Evolutionary conservation across 2,797 vertebrate species (phyloP).

Genomic region (Xyrichtys novacula): DNA sequence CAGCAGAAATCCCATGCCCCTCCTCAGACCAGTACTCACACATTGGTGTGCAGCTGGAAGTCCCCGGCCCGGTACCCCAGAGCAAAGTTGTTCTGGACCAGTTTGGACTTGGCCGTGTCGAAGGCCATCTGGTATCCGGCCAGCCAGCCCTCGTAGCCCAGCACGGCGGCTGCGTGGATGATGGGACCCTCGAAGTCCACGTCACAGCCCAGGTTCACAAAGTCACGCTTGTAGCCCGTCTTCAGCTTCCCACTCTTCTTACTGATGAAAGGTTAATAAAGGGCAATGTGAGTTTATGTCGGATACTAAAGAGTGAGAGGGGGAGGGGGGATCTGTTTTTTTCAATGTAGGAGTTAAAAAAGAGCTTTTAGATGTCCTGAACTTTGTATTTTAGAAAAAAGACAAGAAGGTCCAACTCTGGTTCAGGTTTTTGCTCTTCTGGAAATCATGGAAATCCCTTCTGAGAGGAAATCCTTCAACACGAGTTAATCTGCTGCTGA

Average conservation of each 20-base stretch:
- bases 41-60: conserved; percentile 96
- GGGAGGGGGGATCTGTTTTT: too few relatives aligned
- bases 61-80: conserved; percentile 93
- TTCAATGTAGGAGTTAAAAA: too few relatives aligned
- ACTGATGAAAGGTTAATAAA: conserved; percentile 68
- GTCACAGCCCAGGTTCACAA: conserved; percentile 90
- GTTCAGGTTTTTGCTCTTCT: too few relatives aligned
- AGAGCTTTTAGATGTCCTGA: too few relatives aligned
- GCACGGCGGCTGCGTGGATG: conserved; percentile 89
- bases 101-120: conserved; percentile 94
- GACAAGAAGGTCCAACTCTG: too few relatives aligned
- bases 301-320: too few relatives aligned
- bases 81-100: conserved; percentile 95
- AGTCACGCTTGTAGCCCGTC: conserved; percentile 92
- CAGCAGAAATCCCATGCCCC: too few relatives aligned
- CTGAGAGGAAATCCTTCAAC: too few relatives aligned
- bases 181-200: conserved; percentile 95
- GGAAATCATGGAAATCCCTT: too few relatives aligned
- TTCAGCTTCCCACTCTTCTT: conserved; percentile 98
- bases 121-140: conserved; percentile 97
- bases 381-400: too few relatives aligned
- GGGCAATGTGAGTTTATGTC: too few relatives aligned
- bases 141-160: conserved; percentile 95
- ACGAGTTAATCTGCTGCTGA: too few relatives aligned
- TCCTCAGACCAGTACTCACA: conserved; percentile 50